A percentile compares a stretch with the other conserved stretches of the same genome.
Conservation (phyloP, 2,797 vertebrate genomes). For the Arnoldichthys spilopterus region DNA sequence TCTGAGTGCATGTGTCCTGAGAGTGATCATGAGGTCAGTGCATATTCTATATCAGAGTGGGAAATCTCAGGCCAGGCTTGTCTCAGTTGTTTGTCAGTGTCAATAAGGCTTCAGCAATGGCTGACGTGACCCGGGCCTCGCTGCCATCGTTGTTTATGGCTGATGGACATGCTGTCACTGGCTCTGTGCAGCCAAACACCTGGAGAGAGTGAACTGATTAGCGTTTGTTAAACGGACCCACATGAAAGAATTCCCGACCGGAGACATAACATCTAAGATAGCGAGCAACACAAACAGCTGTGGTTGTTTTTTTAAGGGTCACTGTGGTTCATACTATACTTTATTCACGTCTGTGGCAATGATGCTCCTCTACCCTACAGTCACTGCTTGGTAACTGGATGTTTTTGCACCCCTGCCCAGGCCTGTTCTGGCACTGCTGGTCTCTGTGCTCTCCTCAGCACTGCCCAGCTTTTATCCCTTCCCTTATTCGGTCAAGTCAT, state of each 20-base stretch:
- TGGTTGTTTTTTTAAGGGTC: not conserved
- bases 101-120: slow-evolving; percentile 17
- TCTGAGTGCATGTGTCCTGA: not conserved
- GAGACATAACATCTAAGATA: slow-evolving; percentile 24
- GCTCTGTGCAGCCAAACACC: slow-evolving; percentile 26
- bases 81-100: slow-evolving; percentile 28
- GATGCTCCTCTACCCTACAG: not conserved
- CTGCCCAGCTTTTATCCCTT: slow-evolving; percentile 11
- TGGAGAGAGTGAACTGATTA: slow-evolving; percentile 16
- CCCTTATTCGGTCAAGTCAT: slow-evolving; percentile 48
- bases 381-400: not conserved
- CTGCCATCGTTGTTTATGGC: slow-evolving; percentile 1
- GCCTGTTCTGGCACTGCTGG: not conserved
- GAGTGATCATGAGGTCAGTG: slow-evolving; percentile 6
- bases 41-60: not conserved
- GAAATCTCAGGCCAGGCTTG: slow-evolving; percentile 9
- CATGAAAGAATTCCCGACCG: slow-evolving; percentile 29
- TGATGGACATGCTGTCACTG: slow-evolving; percentile 29
- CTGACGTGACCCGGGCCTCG: slow-evolving; percentile 37
- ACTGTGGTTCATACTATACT: not conserved
- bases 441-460: slow-evolving; percentile 32
- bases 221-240: slow-evolving; percentile 14
- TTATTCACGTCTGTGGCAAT: not conserved
- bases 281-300: not conserved
- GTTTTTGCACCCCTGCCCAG: slow-evolving; percentile 6